Evolutionary conservation across 1,140 invertebrate species (phyloP).

Genomic region (Brachystomella parvula): DNA sequence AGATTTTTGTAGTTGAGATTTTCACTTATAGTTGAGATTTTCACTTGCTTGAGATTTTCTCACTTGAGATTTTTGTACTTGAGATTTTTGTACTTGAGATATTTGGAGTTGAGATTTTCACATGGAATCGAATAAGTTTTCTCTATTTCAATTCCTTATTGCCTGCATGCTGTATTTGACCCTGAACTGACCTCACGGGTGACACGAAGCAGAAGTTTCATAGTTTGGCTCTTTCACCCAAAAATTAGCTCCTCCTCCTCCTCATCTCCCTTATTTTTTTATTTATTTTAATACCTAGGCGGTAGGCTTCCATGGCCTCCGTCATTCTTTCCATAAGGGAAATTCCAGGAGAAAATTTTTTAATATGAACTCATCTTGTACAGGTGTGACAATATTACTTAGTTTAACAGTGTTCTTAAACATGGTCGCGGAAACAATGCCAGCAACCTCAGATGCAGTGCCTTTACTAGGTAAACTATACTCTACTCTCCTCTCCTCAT

Average conservation of each 20-base stretch:
- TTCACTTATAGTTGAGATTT: no score
- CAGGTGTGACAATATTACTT: constrained; percentile 63
- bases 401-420: constrained; percentile 83
- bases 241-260: neutral
- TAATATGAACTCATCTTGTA: neutral
- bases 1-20: no score
- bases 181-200: neutral
- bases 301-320: constrained; percentile 13
- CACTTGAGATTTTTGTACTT: no score
- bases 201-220: neutral
- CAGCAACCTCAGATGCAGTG: constrained; percentile 70
- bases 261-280: constrained; percentile 1
- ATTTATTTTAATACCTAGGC: constrained; percentile 3
- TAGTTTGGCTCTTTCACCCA: neutral
- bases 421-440: constrained; percentile 73
- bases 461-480: constrained; percentile 64
- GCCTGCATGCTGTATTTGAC: neutral
- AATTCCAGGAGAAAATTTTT: neutral
- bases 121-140: neutral
- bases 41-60: no score
- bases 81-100: no score
- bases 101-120: no score
- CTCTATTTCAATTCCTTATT: neutral
- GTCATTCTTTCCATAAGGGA: neutral
- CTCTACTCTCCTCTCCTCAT: neutral